Percentiles rank a stretch among this genome's conserved stretches.
phyloP scores from a whole-genome alignment of 2,113 vertebrate species.

The Cavia aperea region DNA sequence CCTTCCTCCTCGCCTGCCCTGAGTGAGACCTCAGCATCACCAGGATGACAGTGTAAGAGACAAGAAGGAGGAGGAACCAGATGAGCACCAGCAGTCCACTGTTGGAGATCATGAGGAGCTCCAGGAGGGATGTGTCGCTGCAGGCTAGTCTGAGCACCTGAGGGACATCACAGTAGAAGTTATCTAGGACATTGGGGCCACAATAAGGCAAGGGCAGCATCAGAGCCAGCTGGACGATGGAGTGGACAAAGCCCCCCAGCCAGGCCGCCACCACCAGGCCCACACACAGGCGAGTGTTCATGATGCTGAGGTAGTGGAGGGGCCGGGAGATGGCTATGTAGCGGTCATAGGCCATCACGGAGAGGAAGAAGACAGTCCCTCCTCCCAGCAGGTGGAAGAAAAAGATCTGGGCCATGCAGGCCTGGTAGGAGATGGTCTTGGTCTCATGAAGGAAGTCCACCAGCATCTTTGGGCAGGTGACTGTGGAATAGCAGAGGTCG shows the following conservation, averaged over 20 bases:
- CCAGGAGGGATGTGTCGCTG: constrained; percentile 39
- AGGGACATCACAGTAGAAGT: no score
- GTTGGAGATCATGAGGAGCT: constrained; percentile 67
- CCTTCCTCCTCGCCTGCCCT: no score
- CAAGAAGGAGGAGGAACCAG: constrained; percentile 59
- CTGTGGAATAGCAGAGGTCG: constrained; percentile 61
- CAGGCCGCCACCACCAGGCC: constrained; percentile 41
- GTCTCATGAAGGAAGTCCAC: constrained; percentile 52
- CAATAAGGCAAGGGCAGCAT: constrained; percentile 57
- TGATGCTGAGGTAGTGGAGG: constrained; percentile 55
- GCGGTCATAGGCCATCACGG: constrained; percentile 65
- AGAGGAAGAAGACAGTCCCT: constrained; percentile 60
- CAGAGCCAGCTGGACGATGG: constrained; percentile 46
- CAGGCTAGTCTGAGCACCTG: constrained; percentile 64
- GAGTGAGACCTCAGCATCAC: no score
- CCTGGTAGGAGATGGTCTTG: constrained; percentile 62
- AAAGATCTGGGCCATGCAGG: constrained; percentile 67
- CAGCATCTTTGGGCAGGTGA: constrained; percentile 66
- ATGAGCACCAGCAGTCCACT: constrained; percentile 60
- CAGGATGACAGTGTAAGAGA: constrained; percentile 55
- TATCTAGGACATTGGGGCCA: constrained; percentile 48
- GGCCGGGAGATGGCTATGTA: constrained; percentile 60
- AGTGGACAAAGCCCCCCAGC: constrained; percentile 38
- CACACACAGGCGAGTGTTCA: constrained; percentile 9
- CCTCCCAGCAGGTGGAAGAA: constrained; percentile 66